A percentile compares a stretch with the other conserved stretches of the same genome.
Conservation (phyloP, 2,888 invertebrate species). For the Terebella lapidaria region DNA sequence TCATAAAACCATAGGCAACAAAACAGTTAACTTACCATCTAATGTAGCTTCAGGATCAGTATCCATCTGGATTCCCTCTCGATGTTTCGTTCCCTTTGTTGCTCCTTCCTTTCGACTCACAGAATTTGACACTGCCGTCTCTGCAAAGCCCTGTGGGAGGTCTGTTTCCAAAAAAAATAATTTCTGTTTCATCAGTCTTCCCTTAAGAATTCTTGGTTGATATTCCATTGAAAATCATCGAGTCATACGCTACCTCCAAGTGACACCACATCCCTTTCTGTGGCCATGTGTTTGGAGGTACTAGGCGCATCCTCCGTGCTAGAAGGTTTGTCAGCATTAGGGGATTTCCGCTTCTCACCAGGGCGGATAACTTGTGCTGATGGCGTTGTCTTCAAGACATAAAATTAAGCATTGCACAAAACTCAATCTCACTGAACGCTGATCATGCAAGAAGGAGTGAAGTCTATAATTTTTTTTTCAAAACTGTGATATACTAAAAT, state of each 20-base stretch:
- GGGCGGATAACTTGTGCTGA: not conserved
- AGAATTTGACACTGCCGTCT: not conserved
- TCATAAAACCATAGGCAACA: too few species aligned
- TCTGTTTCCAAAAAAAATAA: too few species aligned
- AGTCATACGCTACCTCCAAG: conserved; percentile 2
- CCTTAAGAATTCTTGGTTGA: too few species aligned
- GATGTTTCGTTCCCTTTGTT: not conserved
- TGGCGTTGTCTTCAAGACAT: too few species aligned
- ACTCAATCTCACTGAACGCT: too few species aligned
- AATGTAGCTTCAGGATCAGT: not conserved
- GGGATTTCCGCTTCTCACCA: not conserved
- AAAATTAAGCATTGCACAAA: too few species aligned
- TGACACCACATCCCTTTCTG: not conserved
- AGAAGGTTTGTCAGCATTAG: not conserved
- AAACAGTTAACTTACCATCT: too few species aligned
- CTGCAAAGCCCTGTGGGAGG: not conserved
- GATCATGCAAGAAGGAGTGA: too few species aligned
- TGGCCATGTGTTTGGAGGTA: not conserved
- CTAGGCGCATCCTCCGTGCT: not conserved
- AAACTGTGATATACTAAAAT: too few species aligned
- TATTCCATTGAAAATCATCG: too few species aligned
- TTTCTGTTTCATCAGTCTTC: too few species aligned
- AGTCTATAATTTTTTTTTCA: too few species aligned
- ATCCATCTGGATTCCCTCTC: not conserved
- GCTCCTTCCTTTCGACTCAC: not conserved